Conservation (phyloP, 2,888 invertebrate species). For the Escarpia spicata region DNA sequence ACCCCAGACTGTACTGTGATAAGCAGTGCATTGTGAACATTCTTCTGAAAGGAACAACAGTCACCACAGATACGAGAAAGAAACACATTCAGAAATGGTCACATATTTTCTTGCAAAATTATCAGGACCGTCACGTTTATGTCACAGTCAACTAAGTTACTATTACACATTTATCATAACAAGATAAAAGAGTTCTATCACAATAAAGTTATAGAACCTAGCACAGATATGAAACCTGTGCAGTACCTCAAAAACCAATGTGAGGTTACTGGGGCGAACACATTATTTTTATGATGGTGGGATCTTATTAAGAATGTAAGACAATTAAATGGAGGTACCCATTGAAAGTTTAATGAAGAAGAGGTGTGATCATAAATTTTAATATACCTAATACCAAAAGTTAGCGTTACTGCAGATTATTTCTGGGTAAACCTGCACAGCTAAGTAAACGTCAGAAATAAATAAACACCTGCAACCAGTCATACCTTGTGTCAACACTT, state of each 20-base stretch:
- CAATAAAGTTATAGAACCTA: no score
- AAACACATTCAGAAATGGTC: no score
- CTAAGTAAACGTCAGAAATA: neutral
- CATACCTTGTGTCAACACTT: neutral
- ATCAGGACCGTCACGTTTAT: no score
- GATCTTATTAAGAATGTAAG: neutral
- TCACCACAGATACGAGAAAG: no score
- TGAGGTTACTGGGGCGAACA: no score
- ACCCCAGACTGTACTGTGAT: neutral
- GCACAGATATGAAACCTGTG: no score
- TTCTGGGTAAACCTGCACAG: neutral
- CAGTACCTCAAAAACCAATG: no score
- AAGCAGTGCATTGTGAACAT: neutral
- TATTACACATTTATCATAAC: no score
- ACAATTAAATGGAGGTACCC: neutral
- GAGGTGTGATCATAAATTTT: neutral
- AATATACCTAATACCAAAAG: neutral
- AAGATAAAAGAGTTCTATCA: no score
- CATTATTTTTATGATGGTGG: neutral
- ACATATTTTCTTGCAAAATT: no score
- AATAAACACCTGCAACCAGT: neutral
- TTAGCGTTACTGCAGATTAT: neutral
- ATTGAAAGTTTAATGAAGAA: neutral
- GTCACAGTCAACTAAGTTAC: no score
- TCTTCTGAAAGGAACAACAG: neutral